Base-by-base conservation (phyloP, 2,888 invertebrate species). In the Punctoribates punctum region DNA sequence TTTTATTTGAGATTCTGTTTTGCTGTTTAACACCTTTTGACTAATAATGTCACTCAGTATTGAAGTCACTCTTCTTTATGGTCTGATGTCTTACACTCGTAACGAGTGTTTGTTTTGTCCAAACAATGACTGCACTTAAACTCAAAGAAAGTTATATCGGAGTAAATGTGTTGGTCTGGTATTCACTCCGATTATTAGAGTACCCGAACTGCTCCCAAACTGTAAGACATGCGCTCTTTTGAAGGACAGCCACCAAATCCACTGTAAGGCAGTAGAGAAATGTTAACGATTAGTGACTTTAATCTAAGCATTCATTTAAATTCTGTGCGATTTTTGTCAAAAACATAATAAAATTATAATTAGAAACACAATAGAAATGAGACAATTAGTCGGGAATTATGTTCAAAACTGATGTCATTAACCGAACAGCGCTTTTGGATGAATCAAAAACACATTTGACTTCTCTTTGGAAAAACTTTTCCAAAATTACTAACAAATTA, bases 391-490 rank as follows among this genome's bases (percentile, higher is more conserved):
- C 5, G 57, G 20, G 23, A 23, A 57, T 57, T 57, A 57, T 57
- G 57, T 25, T n/a, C 5, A 65, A 65, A 17, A n/a, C 34, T 29
- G 34, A 65, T 65, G 65, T 65, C 65, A 65, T 65, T 65, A 65
- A 65, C 65, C 65, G n/a, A 65, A 65, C 57, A 13, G 23, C 20
- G 3, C 25, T 57, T 57, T 57, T 57, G 57, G 57, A 25, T 57
- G 57, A 57, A 57, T 57, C 25, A 11, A 23, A 57, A 57, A 57
- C 9, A 23, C 23, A 20, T 57, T 48, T 48, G 8, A 48, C 8
- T 15, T 17, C 8, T 9, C 2, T 48, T 48, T 48, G 5, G 48
- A 48, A 48, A 15, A 13, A 48, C 13, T 48, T 9, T 48, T 9
- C 13, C 8, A 11, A 13, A 48, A 15, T 48, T 48, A 15, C 8